A percentile compares a stretch with the other conserved stretches of the same genome.
phyloP scores from a whole-genome alignment of 2,797 vertebrate genomes.

The Graptemys geographica region DNA sequence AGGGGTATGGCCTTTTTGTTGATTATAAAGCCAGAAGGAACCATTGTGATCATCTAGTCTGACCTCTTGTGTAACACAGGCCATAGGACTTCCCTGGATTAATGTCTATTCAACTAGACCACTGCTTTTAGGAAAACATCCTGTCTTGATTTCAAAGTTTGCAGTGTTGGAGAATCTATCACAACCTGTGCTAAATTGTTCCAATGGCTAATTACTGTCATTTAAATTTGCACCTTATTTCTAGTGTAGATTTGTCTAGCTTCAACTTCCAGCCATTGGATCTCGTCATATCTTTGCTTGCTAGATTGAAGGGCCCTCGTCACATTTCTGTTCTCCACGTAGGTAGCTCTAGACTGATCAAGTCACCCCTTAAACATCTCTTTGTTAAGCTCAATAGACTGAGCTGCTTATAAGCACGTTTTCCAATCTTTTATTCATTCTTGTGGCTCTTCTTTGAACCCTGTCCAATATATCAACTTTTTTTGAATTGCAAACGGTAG shows the following conservation, averaged over 20 bases:
- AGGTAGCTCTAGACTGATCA: neutral
- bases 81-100: neutral
- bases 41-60: neutral
- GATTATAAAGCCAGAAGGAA: neutral
- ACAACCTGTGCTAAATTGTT: neutral
- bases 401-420: neutral
- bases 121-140: neutral
- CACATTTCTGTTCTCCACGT: neutral
- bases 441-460: neutral
- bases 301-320: neutral
- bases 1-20: neutral
- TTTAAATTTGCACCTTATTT: neutral
- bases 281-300: neutral
- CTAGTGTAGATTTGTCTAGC: neutral
- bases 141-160: neutral
- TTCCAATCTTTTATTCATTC: neutral
- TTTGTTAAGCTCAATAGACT: neutral
- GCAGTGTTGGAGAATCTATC: neutral
- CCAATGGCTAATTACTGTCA: neutral
- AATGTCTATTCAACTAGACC: neutral
- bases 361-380: neutral
- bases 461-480: neutral
- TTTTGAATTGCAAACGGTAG: neutral
- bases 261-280: neutral
- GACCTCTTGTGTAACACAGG: neutral